Evolutionary conservation across 1,140 invertebrate species (phyloP).

Genomic region (Drosophila teissieri): DNA sequence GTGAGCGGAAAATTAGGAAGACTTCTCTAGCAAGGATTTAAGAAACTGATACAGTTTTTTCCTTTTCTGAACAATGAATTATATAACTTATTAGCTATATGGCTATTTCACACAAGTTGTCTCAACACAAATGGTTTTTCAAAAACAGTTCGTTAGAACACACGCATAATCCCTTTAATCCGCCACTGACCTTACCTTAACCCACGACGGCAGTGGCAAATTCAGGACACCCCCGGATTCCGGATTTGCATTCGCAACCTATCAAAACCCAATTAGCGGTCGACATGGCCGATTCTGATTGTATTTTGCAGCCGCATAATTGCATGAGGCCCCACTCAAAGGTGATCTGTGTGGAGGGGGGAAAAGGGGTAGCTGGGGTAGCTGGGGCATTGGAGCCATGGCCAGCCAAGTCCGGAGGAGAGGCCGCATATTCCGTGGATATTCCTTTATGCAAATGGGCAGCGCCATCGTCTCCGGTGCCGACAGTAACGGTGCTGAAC

Average conservation of each 20-base stretch:
- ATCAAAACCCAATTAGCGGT: slow-evolving; percentile 28
- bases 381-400: not conserved
- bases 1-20: not conserved
- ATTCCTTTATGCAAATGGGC: slow-evolving; percentile 74
- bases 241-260: slow-evolving; percentile 11
- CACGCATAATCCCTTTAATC: not conserved
- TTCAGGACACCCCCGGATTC: not conserved
- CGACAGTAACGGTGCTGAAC: slow-evolving; percentile 72
- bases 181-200: too few relatives aligned
- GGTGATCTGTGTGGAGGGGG: not conserved
- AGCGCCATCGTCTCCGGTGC: slow-evolving; percentile 27
- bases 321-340: slow-evolving; percentile 21
- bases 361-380: too few relatives aligned
- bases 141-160: not conserved
- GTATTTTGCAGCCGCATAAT: slow-evolving; percentile 39
- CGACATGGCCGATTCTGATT: slow-evolving; percentile 23
- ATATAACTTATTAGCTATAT: too few relatives aligned
- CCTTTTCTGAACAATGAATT: too few relatives aligned
- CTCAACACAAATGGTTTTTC: too few relatives aligned
- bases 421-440: slow-evolving; percentile 11
- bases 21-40: not conserved
- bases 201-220: not conserved
- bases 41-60: too few relatives aligned
- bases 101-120: too few relatives aligned
- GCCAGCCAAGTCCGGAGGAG: not conserved